Percentiles rank a stretch among this genome's conserved stretches.
Evolutionary conservation across 2,113 vertebrate species (phyloP).

Genomic region (Ciconia boyciana): DNA sequence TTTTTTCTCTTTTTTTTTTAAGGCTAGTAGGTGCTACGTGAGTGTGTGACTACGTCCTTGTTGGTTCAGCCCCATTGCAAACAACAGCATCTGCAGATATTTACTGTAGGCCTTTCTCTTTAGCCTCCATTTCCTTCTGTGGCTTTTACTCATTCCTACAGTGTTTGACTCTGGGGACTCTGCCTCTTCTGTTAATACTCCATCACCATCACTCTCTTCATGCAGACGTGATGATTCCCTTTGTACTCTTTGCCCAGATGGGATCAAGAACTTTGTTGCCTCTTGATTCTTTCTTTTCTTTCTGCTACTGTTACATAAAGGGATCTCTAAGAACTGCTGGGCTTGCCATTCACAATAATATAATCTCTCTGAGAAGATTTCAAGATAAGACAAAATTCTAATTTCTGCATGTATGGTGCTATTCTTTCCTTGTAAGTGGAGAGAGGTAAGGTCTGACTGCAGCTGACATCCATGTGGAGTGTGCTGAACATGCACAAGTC

Average conservation of each 20-base stretch:
- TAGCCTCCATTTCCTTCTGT: constrained; percentile 63
- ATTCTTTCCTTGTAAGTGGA: not conserved
- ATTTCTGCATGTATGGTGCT: not conserved
- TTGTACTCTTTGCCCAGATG: constrained; percentile 54
- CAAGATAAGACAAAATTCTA: not conserved
- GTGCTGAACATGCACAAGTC: not conserved
- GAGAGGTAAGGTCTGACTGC: not conserved
- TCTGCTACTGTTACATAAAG: not conserved
- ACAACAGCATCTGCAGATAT: constrained; percentile 51
- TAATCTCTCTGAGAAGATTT: not conserved
- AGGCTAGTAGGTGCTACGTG: constrained; percentile 34
- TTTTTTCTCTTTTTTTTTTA: not conserved
- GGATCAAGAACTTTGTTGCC: not conserved
- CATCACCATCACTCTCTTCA: constrained; percentile 35
- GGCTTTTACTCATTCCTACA: constrained; percentile 59
- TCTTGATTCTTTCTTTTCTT: constrained; percentile 34
- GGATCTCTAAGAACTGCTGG: not conserved
- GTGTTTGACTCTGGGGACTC: constrained; percentile 2
- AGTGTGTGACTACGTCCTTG: constrained; percentile 11
- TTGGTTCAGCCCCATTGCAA: constrained; percentile 29
- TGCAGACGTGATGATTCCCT: constrained; percentile 34
- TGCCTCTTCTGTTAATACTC: constrained; percentile 40
- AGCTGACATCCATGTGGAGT: not conserved
- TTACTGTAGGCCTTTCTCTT: constrained; percentile 61
- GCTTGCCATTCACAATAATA: not conserved